phyloP scores from a whole-genome alignment of 2,797 vertebrate species.

The Botia kubotai region DNA sequence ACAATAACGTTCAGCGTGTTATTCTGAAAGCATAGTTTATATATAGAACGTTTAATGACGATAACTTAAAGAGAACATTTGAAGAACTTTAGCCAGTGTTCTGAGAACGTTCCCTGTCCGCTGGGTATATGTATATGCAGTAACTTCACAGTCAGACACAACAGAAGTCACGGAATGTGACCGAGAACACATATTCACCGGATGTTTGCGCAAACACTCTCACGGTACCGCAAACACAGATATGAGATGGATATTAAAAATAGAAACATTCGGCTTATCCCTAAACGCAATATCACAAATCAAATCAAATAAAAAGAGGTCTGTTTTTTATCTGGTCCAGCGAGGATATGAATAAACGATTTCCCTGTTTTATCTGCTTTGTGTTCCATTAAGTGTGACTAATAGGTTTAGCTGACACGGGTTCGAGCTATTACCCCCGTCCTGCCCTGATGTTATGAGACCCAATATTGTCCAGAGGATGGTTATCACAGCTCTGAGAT shows the following conservation, averaged over 20 bases:
- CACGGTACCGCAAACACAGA: constrained; percentile 29
- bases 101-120: too few relatives aligned
- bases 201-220: constrained; percentile 26
- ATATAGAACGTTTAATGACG: too few relatives aligned
- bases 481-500: constrained; percentile 21
- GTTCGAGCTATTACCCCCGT: constrained; percentile 34
- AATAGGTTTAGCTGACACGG: constrained; percentile 44
- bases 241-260: constrained; percentile 27
- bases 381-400: constrained; percentile 51
- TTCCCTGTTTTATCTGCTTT: constrained; percentile 28
- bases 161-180: constrained; percentile 15
- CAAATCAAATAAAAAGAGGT: constrained; percentile 35
- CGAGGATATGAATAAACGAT: constrained; percentile 39
- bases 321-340: constrained; percentile 13
- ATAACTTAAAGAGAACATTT: too few relatives aligned
- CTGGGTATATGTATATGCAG: background rate
- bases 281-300: constrained; percentile 25
- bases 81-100: too few relatives aligned
- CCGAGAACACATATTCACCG: constrained; percentile 35
- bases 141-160: constrained; percentile 9
- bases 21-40: too few relatives aligned
- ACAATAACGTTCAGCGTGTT: too few relatives aligned
- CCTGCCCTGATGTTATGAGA: constrained; percentile 25
- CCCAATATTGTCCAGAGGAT: constrained; percentile 24
- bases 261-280: constrained; percentile 26